Conservation (phyloP, 2,113 vertebrate genomes). For the Narcine bancroftii region DNA sequence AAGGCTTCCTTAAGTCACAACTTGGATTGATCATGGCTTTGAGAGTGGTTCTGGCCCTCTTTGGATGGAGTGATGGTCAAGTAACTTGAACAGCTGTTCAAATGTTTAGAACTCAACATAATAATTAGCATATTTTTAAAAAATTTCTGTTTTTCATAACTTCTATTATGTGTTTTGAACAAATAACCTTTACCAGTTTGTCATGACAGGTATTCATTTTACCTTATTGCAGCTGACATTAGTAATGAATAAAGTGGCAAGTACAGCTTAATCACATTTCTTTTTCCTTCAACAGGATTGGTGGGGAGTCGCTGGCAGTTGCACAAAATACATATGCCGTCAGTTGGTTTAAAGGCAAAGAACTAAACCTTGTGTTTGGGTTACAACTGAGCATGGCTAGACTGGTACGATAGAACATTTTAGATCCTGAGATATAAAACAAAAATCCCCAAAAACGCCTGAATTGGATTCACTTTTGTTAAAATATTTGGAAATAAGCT, state of each 20-base stretch:
- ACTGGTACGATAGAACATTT: conserved; percentile 63
- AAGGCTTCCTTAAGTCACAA: background rate
- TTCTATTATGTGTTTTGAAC: too few relatives aligned
- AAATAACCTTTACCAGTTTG: background rate
- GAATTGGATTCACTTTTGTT: background rate
- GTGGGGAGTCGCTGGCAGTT: conserved; percentile 91
- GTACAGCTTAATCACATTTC: background rate
- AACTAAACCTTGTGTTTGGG: conserved; percentile 92
- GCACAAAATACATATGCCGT: conserved; percentile 95
- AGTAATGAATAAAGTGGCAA: background rate
- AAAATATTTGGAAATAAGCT: background rate
- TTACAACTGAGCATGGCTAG: conserved; percentile 95
- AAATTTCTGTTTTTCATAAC: background rate
- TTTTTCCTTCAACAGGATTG: conserved; percentile 62
- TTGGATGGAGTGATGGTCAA: background rate
- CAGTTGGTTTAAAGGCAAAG: conserved; percentile 97
- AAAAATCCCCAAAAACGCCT: too few relatives aligned
- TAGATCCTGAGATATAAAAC: background rate
- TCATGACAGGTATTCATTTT: background rate
- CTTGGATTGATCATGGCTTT: background rate
- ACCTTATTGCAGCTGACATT: background rate
- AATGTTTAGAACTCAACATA: background rate
- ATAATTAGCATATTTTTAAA: background rate
- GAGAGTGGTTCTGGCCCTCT: background rate
- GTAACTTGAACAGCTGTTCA: background rate